Base-by-base conservation (phyloP, 1,140 invertebrate genomes). In the Hylaeus volcanicus region DNA sequence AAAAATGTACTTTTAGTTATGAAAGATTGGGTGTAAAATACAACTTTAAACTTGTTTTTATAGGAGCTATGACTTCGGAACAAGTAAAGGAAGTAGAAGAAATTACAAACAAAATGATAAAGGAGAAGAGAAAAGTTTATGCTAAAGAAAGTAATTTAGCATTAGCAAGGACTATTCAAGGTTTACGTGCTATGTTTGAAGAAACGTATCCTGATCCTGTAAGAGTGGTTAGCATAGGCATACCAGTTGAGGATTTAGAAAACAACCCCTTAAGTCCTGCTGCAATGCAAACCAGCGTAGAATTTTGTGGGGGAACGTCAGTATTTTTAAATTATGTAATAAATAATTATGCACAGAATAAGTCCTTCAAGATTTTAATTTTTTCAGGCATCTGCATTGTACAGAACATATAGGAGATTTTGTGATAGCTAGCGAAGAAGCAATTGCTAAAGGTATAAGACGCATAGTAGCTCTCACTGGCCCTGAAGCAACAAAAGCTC, bases 191-290 rank as follows among this genome's bases (percentile, higher is more conserved):
- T 45, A 98, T 99, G 93, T 99, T 99, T 94, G 98, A 99, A 93
- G 99, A 99, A 94, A 97, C 98, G 5, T 99, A 99, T 94, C 99
- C 99, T 1, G 99, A 99, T 94, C 99, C 99, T 41, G 99, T 99
- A 1, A 95, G 99, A 89, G 96, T 99, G 15, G 98, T 99, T 14
- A 98, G 97, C 70, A 96, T 99, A 85, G 99, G 99, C 15, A 95
- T 98, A 71, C 96, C 98, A 3, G 96, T 99, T 26, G 98, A 99
- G 85, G 95, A 98, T 56, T 94, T 99, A 9, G 96, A 99, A 89
- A 94, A 94, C 66, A 96, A 99, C 94, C 99, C 99, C 1, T 95
- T 96, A 56, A 95, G 96, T 43, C 94, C 95, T 15, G 95, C 94
- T 63, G 98, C 96, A 5, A 94, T 95, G 65, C 93, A 96, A 68